Evolutionary conservation across 2,888 invertebrate species (phyloP), one percentile per base, ranked within the genome.

Genomic region (Patella caerulea): DNA sequence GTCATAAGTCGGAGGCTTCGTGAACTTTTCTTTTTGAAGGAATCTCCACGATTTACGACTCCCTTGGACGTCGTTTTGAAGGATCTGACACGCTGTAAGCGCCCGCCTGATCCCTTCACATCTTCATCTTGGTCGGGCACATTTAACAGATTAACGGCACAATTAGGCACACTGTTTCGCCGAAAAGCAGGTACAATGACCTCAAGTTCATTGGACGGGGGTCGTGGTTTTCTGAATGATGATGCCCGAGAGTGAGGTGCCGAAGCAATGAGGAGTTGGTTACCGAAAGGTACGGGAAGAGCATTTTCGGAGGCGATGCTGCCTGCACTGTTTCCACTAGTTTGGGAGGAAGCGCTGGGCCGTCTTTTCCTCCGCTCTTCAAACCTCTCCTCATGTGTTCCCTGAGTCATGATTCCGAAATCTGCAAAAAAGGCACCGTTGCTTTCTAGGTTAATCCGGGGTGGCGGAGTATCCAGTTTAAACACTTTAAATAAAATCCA

Each of bases 21-120:
- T 87, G 96, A 96, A 83, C 96, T 94, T 71, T 96, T 94, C 83
- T 96, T 96, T 87, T 97, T 95, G 82, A 98, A 94, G 15, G 97
- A 97, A 92, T 98, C 98, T 0, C 98, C 98, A 73, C 97, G 94
- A 92, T 97, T 97, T 81, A 98, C 95, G 3, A 97, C 95, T 29
- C 97, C 97, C 91, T 96, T 95, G 91, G 96, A 96, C 52, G 97
- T 97, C 87, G 97, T 97, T 88, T 96, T 96, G 93, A 98, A 98
- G 92, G 97, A 97, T 85, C 98, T 94, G 84, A 97, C 94, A 83
- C 97, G 93, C 91, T 80, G 74, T 45, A 84, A 71, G 79, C 81
- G 82, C 75, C 52, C 78, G 74, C 17, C 79, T 56, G 55, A 73
- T 56, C 52, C 73, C 80, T 24, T 77, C 80, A 17, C 78, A 75